Base-by-base conservation (phyloP, 2,888 invertebrate species). In the Luffia ferchaultella region DNA sequence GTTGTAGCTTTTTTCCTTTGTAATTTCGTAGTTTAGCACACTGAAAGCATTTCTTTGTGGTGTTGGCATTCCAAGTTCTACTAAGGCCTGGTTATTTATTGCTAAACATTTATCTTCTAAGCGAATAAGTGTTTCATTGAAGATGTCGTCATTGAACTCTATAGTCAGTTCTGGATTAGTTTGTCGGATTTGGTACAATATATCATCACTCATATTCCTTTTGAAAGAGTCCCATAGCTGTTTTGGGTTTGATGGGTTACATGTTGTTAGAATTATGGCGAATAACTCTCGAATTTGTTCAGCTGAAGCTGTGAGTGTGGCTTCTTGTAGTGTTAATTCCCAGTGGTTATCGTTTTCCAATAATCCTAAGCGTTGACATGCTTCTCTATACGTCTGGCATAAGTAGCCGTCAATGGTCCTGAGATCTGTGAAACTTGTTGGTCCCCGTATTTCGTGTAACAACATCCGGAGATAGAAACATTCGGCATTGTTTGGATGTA, bases 301-400 rank as follows among this genome's bases (percentile, higher is more conserved):
- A 46, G 46, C 42, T 3, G 40, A 18, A 40, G 45, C 47, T 20
- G 42, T 46, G 18, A 51, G 54, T 41, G 41, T 57, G 20, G 50
- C 50, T 20, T 50, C 44, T n/a, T 50, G 20, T 20, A 45, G 44
- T 45, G 49, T 43, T 19, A 19, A 19, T 17, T 59, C 54, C 59
- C 57, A 59, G 55, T 59, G 59, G 42, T 53, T 1, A 44, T 59
- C 58, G 48, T 60, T 58, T 50, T 60, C 61, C 7, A 60, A 49
- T 51, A 60, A 55, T 43, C 48, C 46, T 47, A 59, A 57, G 50
- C 44, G 54, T 54, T 59, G 58, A 54, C 58, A 60, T 46, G 58
- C 60, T 53, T 58, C 58, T 51, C 59, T 52, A 53, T 59, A 62
- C 2, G 62, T 49, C 20, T 17, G 55, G 51, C 57, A 60, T 52